Conservation (phyloP, 1,140 invertebrate species). For the Leptinotarsa texana region DNA sequence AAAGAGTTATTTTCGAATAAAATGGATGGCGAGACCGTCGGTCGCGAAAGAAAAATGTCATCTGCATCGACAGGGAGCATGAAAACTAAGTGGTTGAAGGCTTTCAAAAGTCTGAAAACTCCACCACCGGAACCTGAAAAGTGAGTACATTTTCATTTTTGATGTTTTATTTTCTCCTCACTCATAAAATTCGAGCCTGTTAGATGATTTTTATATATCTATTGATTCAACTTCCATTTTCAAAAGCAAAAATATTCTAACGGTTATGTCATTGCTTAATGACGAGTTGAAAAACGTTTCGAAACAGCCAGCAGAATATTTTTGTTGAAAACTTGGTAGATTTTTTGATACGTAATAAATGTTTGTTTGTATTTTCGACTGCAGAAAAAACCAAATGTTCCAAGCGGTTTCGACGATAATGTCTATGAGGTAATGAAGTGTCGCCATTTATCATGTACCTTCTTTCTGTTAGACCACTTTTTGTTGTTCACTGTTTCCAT, state of each 20-base stretch:
- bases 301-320: neutral
- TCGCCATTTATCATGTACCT: constrained; percentile 18
- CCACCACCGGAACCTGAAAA: constrained; percentile 66
- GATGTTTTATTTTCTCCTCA: neutral
- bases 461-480: constrained; percentile 32
- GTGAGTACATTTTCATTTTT: constrained; percentile 55
- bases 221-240: neutral
- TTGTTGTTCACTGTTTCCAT: constrained; percentile 33
- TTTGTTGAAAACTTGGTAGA: neutral
- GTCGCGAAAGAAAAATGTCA: constrained; percentile 81
- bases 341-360: constrained; percentile 38
- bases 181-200: neutral
- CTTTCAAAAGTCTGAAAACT: constrained; percentile 91
- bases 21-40: constrained; percentile 67
- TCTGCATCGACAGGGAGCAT: constrained; percentile 85
- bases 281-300: neutral
- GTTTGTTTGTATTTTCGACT: constrained; percentile 63
- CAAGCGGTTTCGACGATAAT: constrained; percentile 89
- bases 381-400: constrained; percentile 86
- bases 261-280: neutral
- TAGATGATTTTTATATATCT: neutral
- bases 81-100: constrained; percentile 97
- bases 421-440: constrained; percentile 78
- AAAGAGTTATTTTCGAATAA: constrained; percentile 79
- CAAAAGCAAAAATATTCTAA: neutral